Percentiles rank a stretch among this genome's conserved stretches.
Evolutionary conservation across 2,888 invertebrate species (phyloP).

Genomic region (Drosophila monieri): DNA sequence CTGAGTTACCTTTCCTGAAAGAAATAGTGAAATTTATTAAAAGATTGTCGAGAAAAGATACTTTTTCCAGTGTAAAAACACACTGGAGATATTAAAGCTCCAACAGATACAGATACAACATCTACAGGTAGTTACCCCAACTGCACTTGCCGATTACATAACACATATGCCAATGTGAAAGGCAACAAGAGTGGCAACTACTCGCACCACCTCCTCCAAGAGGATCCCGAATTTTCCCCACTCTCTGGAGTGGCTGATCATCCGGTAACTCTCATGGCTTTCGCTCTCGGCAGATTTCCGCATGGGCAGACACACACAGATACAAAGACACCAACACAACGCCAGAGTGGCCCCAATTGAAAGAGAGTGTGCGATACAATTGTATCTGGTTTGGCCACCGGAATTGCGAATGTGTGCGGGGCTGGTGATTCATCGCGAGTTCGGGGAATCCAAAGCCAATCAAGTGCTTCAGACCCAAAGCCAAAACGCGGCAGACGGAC

Average conservation of each 20-base stretch:
- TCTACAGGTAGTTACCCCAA: slow-evolving; percentile 9
- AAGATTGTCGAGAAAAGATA: too few species aligned
- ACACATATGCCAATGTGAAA: slow-evolving; percentile 20
- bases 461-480: slow-evolving; percentile 55
- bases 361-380: slow-evolving; percentile 32
- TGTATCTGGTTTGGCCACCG: slow-evolving; percentile 33
- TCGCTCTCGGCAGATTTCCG: slow-evolving; percentile 42
- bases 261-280: neutral
- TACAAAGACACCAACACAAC: slow-evolving; percentile 13
- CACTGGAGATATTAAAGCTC: slow-evolving; percentile 1
- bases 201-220: neutral
- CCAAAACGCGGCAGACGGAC: slow-evolving; percentile 46
- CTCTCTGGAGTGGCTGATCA: slow-evolving; percentile 17
- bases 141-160: slow-evolving; percentile 59
- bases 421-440: slow-evolving; percentile 77
- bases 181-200: slow-evolving; percentile 36
- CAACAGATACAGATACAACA: slow-evolving; percentile 12
- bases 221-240: slow-evolving; percentile 2
- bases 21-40: too few species aligned
- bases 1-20: slow-evolving; percentile 18
- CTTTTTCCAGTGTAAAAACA: neutral
- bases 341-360: slow-evolving; percentile 20
- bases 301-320: slow-evolving; percentile 32
- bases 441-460: slow-evolving; percentile 80
- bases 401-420: slow-evolving; percentile 42